Evolutionary conservation across 2,113 vertebrate genomes (phyloP), one percentile per base, ranked within the genome.

Genomic region (Machaerirhynchus nigripectus): DNA sequence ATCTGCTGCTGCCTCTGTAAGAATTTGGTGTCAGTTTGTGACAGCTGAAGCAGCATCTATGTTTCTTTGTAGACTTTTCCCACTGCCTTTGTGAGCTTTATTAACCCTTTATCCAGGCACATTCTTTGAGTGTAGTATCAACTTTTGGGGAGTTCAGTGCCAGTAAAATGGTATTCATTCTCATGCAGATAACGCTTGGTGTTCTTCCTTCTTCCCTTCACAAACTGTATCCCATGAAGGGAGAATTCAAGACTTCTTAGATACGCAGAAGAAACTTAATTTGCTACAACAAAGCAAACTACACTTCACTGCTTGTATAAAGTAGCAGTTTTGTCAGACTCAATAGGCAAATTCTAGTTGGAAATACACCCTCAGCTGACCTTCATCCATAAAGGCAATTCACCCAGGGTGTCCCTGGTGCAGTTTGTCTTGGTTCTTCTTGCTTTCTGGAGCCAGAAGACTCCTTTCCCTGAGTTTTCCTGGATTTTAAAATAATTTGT

Each of bases 171-270:
- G 2, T 60, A 33, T 53, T 79, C 11, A 3, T 65, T 79, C 22
- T 69, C 44, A 2, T 2, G 15, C 18, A 50, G 35, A 8, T 59
- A 52, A 35, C 1, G 6, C 21, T 73, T 1, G 0, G 4, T 59
- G 24, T 73, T 80, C n/a, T 87, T 85, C 31, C 39, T 63, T 68
- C 46, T 77, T 46, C 27, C 15, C 13, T 77, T 4, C 18, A 21
- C 40, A 55, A 73, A 31, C 15, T 60, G 21, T 55, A 7, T 50
- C 23, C 33, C 5, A 2, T 37, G 8, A 82, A 76, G 50, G n/a
- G 31, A 65, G 49, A 76, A 57, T 60, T 61, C 26, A 47, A 64
- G 44, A n/a, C 37, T 67, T 55, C 15, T 30, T 56, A 77, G 31
- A 28, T 28, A 37, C 8, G 22, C 7, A 46, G 37, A 60, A 44